These are phyloP conservation scores for Erinaceus europaeus DNA, from an alignment of 2,113 vertebrate species.

Conservation along the genomic window DNA sequence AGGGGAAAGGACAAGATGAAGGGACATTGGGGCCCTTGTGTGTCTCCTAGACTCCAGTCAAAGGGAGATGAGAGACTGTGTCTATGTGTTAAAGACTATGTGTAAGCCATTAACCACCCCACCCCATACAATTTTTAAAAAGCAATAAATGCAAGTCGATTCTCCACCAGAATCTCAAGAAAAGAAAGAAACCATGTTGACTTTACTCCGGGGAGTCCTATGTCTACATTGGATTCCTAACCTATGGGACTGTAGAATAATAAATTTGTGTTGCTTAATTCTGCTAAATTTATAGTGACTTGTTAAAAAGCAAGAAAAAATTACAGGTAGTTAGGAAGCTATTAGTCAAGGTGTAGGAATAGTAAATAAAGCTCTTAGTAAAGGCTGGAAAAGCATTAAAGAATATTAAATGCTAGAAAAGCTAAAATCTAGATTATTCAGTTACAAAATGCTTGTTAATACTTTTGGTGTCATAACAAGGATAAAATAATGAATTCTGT, in stretches of 20 bases:
- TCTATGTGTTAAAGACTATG: too few species aligned
- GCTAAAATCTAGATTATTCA: background rate
- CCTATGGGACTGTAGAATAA: background rate
- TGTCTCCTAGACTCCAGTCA: too few species aligned
- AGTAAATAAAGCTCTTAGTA: background rate
- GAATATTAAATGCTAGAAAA: background rate
- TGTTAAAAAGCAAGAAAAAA: background rate
- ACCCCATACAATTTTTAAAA: background rate
- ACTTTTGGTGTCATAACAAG: background rate
- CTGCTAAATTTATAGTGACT: background rate
- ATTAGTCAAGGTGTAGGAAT: background rate
- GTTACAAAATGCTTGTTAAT: background rate
- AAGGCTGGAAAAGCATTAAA: background rate
- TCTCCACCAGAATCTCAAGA: background rate
- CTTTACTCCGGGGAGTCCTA: constrained; percentile 17
- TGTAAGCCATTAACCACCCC: too few species aligned
- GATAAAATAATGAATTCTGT: background rate
- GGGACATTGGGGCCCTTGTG: too few species aligned
- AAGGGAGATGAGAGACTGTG: too few species aligned
- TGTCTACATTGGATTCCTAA: background rate
- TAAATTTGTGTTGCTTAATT: background rate
- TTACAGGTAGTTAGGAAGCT: background rate
- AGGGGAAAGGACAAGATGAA: too few species aligned
- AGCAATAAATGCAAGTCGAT: background rate
- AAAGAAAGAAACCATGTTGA: background rate